Base-by-base conservation (phyloP, 2,797 vertebrate genomes). In the Enteromius argenteus region DNA sequence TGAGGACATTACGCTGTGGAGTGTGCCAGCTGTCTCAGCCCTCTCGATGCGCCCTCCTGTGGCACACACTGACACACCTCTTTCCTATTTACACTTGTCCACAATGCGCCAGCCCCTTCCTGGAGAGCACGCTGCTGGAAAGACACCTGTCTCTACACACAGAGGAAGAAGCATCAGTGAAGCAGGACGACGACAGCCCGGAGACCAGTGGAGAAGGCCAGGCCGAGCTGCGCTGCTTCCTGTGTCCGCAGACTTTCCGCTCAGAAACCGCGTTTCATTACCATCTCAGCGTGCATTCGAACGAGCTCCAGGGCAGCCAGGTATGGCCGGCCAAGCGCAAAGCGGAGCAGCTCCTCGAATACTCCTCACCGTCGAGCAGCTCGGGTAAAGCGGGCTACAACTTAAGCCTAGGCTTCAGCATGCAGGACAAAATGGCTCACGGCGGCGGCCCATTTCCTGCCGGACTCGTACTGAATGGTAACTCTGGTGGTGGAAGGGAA, bases 71-170 rank as follows among this genome's bases (percentile, higher is more conserved):
- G 42, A 91, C 96, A 19, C 98, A 99, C 90, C 91, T 99, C 51
- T 74, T 99, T 88, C 94, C 96, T 0, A 92, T 98, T 77, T 97
- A 97, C 93, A 95, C 96, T 90, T 99, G 98, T 92, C 97, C 96
- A 0, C 95, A 96, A 42, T 99, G 98, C 0, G 95, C 96, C 78
- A 94, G 88, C 89, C 97, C 96, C 94, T 98, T 98, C 19, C 91
- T 93, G 0, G 93, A 94, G 86, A 93, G 96, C n/a, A 87, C 95
- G 53, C 91, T 90, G 79, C 93, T 95, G 86, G 94, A 95, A 88
- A 87, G 90, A 51, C 98, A 99, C 85, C 93, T 99, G 95, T 89
- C 93, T 0, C 88, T 92, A 5, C 98, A 99, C 83, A 88, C 91
- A 0, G 93, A 94, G 81, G 94, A 95, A 94, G 96, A 89, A 0